phyloP scores from a whole-genome alignment of 1,140 invertebrate genomes.

The Drosophila kurseongensis region DNA sequence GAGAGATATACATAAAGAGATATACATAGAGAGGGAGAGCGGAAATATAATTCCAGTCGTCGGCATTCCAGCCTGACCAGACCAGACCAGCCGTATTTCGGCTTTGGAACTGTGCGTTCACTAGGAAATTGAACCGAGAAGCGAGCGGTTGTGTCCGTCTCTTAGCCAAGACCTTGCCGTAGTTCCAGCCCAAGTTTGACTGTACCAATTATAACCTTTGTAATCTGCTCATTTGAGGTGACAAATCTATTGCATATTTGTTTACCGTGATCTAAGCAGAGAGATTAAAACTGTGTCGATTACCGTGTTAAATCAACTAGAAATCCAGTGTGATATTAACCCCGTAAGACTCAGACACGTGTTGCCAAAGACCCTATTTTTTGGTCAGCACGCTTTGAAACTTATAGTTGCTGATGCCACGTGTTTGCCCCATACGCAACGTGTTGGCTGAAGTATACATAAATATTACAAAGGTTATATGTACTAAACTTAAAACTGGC shows the following conservation, averaged over 20 bases:
- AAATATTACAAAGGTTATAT: not conserved
- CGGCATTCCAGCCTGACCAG: constrained; percentile 37
- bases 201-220: constrained; percentile 43
- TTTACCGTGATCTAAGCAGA: constrained; percentile 84
- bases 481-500: not conserved
- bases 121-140: constrained; percentile 40
- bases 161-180: constrained; percentile 5
- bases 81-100: constrained; percentile 28
- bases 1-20: constrained; percentile 3
- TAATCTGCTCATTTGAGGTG: constrained; percentile 84
- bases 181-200: constrained; percentile 31
- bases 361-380: constrained; percentile 31
- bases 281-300: constrained; percentile 82
- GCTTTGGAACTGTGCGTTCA: constrained; percentile 41
- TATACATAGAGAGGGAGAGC: constrained; percentile 27
- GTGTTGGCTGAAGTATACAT: constrained; percentile 4
- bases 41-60: constrained; percentile 45
- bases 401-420: constrained; percentile 27
- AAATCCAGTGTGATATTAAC: constrained; percentile 81
- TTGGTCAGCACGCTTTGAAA: constrained; percentile 18
- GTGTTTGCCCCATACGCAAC: constrained; percentile 42
- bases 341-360: constrained; percentile 83
- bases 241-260: constrained; percentile 79
- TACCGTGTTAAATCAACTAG: constrained; percentile 84
- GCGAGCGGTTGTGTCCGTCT: constrained; percentile 51